Conservation (phyloP, 2,113 vertebrate genomes). For the Falcunculus frontatus region DNA sequence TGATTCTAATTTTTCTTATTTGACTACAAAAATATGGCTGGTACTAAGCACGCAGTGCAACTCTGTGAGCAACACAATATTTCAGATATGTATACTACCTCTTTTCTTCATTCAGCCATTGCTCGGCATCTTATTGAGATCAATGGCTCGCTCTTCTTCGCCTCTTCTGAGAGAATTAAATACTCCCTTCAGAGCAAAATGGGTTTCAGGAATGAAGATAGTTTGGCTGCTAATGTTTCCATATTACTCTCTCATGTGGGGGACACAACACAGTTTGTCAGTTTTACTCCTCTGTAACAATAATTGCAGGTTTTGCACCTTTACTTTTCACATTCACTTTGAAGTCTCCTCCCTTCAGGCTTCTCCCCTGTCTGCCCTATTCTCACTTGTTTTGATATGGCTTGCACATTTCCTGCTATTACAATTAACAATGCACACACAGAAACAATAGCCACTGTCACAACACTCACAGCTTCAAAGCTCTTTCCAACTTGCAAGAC, state of each 20-base stretch:
- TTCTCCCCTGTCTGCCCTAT: not conserved
- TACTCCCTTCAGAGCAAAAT: not conserved
- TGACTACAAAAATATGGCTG: not conserved
- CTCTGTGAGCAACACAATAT: not conserved
- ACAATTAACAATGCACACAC: constrained; percentile 22
- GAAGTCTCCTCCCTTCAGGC: not conserved
- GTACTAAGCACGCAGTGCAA: not conserved
- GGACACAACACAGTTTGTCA: not conserved
- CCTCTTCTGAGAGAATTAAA: not conserved
- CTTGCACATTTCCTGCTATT: constrained; percentile 20
- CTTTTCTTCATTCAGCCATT: not conserved
- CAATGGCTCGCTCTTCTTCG: not conserved
- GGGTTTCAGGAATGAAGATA: not conserved
- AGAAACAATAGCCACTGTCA: constrained; percentile 33
- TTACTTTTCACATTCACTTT: not conserved
- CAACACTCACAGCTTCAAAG: constrained; percentile 41
- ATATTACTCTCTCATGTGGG: not conserved
- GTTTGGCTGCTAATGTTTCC: not conserved
- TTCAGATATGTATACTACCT: not conserved
- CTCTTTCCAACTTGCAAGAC: constrained; percentile 25
- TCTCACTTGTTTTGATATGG: constrained; percentile 2
- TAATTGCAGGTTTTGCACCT: not conserved
- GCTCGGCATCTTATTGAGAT: not conserved
- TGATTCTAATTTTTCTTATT: not conserved
- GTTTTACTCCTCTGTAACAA: not conserved